Conservation (phyloP, 2,888 invertebrate species). For the Dasypolia templi region DNA sequence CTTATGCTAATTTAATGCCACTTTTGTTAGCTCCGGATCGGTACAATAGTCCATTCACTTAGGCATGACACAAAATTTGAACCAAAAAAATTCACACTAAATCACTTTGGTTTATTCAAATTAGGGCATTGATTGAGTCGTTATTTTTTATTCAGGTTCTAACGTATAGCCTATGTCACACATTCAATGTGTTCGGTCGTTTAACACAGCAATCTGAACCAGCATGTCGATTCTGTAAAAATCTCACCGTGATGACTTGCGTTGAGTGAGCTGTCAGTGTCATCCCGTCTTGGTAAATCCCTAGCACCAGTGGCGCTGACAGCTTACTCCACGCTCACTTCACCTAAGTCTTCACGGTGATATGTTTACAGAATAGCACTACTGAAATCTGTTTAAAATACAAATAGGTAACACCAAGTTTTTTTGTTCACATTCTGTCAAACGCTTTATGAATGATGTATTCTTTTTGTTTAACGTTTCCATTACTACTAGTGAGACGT, state of each 20-base stretch:
- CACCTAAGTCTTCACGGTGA: too few species aligned
- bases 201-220: too few species aligned
- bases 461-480: not conserved
- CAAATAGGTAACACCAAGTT: not conserved
- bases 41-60: conserved; percentile 6
- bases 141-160: conserved; percentile 28
- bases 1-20: conserved; percentile 23
- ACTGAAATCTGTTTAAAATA: not conserved
- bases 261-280: too few species aligned
- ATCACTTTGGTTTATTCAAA: conserved; percentile 36
- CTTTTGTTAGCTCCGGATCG: not conserved
- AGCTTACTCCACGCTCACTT: too few species aligned
- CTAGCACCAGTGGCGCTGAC: too few species aligned
- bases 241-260: too few species aligned
- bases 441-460: not conserved
- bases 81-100: conserved; percentile 24
- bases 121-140: conserved; percentile 29
- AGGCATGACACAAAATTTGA: not conserved
- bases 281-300: too few species aligned
- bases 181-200: conserved; percentile 1
- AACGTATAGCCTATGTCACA: not conserved
- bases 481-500: not conserved
- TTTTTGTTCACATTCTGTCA: not conserved
- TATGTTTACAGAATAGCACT: too few species aligned
- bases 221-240: too few species aligned